Evolutionary conservation across 2,888 invertebrate species (phyloP).

Genomic region (Aphelenchoides bicaudatus): DNA sequence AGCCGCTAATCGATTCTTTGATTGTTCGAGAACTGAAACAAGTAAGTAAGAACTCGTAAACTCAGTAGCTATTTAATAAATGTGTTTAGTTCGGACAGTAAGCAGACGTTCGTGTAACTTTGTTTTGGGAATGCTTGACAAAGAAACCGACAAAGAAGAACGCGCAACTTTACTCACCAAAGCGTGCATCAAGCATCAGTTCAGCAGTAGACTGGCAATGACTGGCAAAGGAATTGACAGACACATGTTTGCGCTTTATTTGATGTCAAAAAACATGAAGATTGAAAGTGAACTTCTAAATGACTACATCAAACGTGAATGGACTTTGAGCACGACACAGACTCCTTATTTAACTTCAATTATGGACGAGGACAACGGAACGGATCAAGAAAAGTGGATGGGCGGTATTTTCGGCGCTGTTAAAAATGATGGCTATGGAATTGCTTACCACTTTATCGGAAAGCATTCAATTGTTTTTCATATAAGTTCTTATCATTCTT

Average conservation of each 20-base stretch:
- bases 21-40: conserved; percentile 94
- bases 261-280: conserved; percentile 70
- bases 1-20: conserved; percentile 89
- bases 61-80: no score
- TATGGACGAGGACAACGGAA: conserved; percentile 13
- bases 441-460: conserved; percentile 27
- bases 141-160: conserved; percentile 46
- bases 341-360: conserved; percentile 8
- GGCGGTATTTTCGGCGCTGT: conserved; percentile 28
- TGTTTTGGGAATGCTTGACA: conserved; percentile 82
- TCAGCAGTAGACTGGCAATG: not conserved
- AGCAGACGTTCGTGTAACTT: conserved; percentile 86
- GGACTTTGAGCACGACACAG: conserved; percentile 82
- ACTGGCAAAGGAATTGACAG: conserved; percentile 77
- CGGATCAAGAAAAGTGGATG: conserved; percentile 13
- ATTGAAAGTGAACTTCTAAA: conserved; percentile 63
- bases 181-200: not conserved
- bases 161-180: not conserved
- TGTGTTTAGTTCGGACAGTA: conserved; percentile 88
- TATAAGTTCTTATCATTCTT: conserved; percentile 20
- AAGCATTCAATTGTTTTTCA: conserved; percentile 24
- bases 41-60: no score
- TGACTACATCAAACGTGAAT: conserved; percentile 92
- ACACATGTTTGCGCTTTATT: conserved; percentile 93
- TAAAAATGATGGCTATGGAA: conserved; percentile 26